Evolutionary conservation across 2,888 invertebrate genomes (phyloP).

Genomic region (Crossocerus cetratus): DNA sequence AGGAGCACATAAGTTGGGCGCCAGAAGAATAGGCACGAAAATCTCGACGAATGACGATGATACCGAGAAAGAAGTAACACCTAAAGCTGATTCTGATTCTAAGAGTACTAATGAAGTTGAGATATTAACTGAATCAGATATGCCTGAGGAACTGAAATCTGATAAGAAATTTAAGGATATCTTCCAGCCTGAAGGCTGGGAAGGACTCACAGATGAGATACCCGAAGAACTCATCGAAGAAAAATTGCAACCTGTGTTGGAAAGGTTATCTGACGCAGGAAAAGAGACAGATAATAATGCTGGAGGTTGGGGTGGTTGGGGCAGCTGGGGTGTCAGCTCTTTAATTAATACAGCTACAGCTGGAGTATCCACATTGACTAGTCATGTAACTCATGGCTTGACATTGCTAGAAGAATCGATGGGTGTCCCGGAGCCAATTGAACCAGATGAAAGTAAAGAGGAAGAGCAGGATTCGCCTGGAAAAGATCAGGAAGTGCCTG

Average conservation of each 20-base stretch:
- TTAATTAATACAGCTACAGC: conserved; percentile 87
- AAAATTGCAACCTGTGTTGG: conserved; percentile 62
- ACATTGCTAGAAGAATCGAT: conserved; percentile 88
- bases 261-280: conserved; percentile 70
- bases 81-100: neutral
- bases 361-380: conserved; percentile 87
- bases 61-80: neutral
- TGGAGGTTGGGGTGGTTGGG: conserved; percentile 81
- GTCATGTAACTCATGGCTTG: conserved; percentile 89
- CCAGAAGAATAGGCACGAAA: conserved; percentile 61
- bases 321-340: conserved; percentile 87
- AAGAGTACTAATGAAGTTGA: neutral
- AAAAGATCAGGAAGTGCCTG: conserved; percentile 35
- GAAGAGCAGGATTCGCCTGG: conserved; percentile 41
- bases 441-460: conserved; percentile 80
- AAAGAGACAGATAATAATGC: conserved; percentile 53
- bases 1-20: conserved; percentile 27
- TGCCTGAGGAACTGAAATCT: conserved; percentile 70
- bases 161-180: conserved; percentile 72
- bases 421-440: conserved; percentile 90
- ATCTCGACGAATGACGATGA: conserved; percentile 18
- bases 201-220: conserved; percentile 68
- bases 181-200: conserved; percentile 76
- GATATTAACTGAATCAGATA: conserved; percentile 53
- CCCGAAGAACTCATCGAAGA: conserved; percentile 71